Evolutionary conservation across 2,888 invertebrate species (phyloP), one percentile per base, ranked within the genome.

Genomic region (Xestia sexstrigata): DNA sequence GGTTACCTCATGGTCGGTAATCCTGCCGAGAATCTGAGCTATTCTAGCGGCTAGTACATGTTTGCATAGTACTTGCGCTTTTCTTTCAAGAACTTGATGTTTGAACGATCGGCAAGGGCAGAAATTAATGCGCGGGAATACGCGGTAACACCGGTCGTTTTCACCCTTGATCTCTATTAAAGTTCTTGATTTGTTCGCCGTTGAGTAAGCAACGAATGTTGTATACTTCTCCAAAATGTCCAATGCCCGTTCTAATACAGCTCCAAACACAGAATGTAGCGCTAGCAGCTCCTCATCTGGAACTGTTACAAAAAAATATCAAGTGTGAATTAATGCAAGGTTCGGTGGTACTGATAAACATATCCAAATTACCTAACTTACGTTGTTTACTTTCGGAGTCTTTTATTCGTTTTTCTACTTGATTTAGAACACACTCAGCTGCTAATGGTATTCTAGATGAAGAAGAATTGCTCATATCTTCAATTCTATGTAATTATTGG

Each of bases 41-140:
- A 98, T 88, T 90, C 97, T 97, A 20, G 97, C 97, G 4, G 97
- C 98, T 81, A 98, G 89, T 45, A 98, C 94, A 92, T 98, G 98
- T 88, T 98, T 97, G 88, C 98, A 98, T 4, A 97, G 97, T 60
- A 97, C 91, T 84, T 96, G 95, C 20, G 90, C 90, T 81, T 94
- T 95, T 49, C 93, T 92, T 69, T 96, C 96, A 67, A 98, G 91
- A 42, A 98, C 98, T 86, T 95, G 95, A 68, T 94, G 94, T 84
- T 94, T 95, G 80, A 98, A 98, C 2, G 97, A 97, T n/a, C 90
- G 93, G 87, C 98, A 98, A 15, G 97, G 96, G 82, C 98, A 98
- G 90, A 97, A 98, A 90, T 98, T 98, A 15, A 98, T 93, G 42
- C 96, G 93, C 0, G 97, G 97, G 87, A 98, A 97, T 47, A 98